Evolutionary conservation across 1,140 invertebrate species (phyloP).

Genomic region (Hylaeus anthracinus): DNA sequence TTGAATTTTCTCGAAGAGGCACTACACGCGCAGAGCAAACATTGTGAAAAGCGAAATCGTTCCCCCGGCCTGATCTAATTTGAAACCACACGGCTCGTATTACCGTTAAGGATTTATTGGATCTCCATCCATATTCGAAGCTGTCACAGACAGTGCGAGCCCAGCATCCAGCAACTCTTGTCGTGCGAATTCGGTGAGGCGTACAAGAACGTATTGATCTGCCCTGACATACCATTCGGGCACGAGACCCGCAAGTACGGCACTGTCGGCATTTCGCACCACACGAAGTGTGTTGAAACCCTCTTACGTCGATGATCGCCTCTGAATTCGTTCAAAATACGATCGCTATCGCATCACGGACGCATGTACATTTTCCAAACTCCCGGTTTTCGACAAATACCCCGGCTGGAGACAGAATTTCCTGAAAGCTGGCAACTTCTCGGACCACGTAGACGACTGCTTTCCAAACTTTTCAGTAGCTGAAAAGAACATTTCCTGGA

Average conservation of each 20-base stretch:
- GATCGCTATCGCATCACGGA: background rate
- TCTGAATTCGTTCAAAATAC: slow-evolving; percentile 27
- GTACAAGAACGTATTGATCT: slow-evolving; percentile 79
- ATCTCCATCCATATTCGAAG: slow-evolving; percentile 33
- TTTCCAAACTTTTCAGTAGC: no score
- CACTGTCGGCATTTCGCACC: slow-evolving; percentile 74
- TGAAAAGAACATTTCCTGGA: no score
- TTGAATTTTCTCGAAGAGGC: background rate
- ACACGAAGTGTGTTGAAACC: slow-evolving; percentile 62
- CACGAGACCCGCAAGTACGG: slow-evolving; percentile 72
- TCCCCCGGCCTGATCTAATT: slow-evolving; percentile 17
- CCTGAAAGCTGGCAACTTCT: no score
- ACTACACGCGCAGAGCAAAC: background rate
- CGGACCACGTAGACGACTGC: no score
- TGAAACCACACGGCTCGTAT: slow-evolving; percentile 49
- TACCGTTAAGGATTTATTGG: slow-evolving; percentile 60
- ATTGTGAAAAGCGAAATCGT: background rate
- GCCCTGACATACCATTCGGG: slow-evolving; percentile 74
- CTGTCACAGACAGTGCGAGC: slow-evolving; percentile 51
- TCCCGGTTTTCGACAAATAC: background rate
- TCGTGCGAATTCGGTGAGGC: slow-evolving; percentile 72
- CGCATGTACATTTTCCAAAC: background rate
- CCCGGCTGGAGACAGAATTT: background rate
- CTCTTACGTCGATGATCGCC: slow-evolving; percentile 38
- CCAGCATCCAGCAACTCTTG: slow-evolving; percentile 55